Conservation (phyloP, 2,113 vertebrate genomes). For the Neolamprologus fasciatus region DNA sequence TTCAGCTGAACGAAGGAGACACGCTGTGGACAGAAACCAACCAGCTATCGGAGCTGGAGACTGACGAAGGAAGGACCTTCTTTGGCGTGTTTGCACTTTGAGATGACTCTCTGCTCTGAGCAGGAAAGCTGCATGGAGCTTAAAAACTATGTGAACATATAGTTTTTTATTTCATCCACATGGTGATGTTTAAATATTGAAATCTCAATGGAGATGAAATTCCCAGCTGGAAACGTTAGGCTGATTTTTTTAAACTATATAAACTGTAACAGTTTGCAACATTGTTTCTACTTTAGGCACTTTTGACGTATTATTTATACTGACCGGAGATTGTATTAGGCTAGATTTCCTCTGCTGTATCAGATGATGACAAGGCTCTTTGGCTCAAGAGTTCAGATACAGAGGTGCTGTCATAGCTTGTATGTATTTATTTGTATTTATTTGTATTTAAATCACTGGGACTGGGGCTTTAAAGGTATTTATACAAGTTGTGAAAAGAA, state of each 20-base stretch:
- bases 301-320: constrained; percentile 34
- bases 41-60: constrained; percentile 37
- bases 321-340: constrained; percentile 30
- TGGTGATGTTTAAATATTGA: constrained; percentile 21
- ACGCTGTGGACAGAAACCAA: constrained; percentile 50
- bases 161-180: constrained; percentile 42
- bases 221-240: background rate
- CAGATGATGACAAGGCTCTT: background rate
- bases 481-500: background rate
- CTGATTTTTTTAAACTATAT: background rate
- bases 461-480: background rate
- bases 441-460: constrained; percentile 44
- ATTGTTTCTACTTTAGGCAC: constrained; percentile 26
- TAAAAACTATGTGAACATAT: background rate
- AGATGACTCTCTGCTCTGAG: background rate
- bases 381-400: background rate
- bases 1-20: constrained; percentile 63
- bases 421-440: constrained; percentile 61
- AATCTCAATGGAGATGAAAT: constrained; percentile 57
- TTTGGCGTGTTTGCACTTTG: constrained; percentile 71
- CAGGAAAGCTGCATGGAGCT: background rate
- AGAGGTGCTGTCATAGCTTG: background rate
- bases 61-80: constrained; percentile 54
- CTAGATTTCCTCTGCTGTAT: background rate
- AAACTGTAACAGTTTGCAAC: constrained; percentile 65